phyloP scores from a whole-genome alignment of 2,113 vertebrate genomes.

The Porphyrio hochstetteri region DNA sequence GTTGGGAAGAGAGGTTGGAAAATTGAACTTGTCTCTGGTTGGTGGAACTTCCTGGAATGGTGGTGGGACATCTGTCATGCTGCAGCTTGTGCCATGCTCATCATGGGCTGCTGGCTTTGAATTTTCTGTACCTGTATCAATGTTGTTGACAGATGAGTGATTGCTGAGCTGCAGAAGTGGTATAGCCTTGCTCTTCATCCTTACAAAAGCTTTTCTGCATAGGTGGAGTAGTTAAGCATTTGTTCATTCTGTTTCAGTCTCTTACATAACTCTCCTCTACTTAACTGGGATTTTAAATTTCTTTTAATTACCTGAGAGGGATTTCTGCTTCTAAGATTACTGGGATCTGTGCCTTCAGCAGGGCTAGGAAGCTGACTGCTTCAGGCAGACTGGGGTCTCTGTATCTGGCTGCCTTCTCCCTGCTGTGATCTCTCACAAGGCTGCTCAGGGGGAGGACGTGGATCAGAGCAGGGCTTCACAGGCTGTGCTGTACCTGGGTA shows the following conservation, averaged over 20 bases:
- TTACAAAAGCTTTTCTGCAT: neutral
- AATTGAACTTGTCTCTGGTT: neutral
- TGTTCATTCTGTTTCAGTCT: neutral
- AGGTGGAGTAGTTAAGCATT: neutral
- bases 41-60: no score
- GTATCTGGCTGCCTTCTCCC: neutral
- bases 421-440: neutral
- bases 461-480: neutral
- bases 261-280: neutral
- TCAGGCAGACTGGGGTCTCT: neutral
- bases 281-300: slow-evolving; percentile 1
- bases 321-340: neutral
- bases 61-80: neutral
- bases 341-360: neutral
- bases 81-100: rapidly evolving
- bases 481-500: neutral
- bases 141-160: neutral
- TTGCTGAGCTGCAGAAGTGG: neutral
- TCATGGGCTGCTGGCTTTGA: neutral
- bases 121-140: neutral
- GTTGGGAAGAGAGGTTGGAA: neutral
- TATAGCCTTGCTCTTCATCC: neutral
- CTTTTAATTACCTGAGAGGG: slow-evolving; percentile 6
- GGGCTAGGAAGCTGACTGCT: neutral
- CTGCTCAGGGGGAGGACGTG: rapidly evolving